phyloP scores from a whole-genome alignment of 2,797 vertebrate genomes.

The Glyptemys insculpta region DNA sequence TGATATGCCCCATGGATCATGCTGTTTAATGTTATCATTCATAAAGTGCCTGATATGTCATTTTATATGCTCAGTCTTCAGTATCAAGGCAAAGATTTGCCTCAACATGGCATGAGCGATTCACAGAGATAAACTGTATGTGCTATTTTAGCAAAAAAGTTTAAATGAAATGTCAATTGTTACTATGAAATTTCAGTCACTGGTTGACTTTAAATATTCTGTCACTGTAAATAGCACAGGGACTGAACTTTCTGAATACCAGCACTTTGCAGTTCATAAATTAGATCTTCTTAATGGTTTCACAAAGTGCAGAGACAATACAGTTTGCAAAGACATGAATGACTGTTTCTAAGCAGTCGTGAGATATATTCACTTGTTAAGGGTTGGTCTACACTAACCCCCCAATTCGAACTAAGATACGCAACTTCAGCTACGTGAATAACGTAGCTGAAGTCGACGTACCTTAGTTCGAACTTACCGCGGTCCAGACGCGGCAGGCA shows the following conservation, averaged over 20 bases:
- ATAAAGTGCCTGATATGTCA: constrained; percentile 14
- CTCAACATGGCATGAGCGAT: constrained; percentile 53
- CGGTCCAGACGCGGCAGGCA: too few species aligned
- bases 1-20: not conserved
- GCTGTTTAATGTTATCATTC: constrained; percentile 18
- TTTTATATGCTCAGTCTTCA: constrained; percentile 51
- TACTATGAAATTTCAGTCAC: constrained; percentile 70
- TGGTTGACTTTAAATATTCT: constrained; percentile 66
- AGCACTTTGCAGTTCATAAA: constrained; percentile 68
- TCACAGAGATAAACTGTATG: constrained; percentile 67
- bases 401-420: too few species aligned
- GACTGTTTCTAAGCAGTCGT: not conserved
- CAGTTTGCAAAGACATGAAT: constrained; percentile 12
- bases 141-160: constrained; percentile 73
- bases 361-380: constrained; percentile 11
- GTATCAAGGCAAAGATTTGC: constrained; percentile 59
- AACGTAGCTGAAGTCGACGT: too few species aligned
- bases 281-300: constrained; percentile 63
- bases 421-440: too few species aligned
- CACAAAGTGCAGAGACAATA: constrained; percentile 57
- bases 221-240: constrained; percentile 64
- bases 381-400: too few species aligned
- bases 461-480: too few species aligned
- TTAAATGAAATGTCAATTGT: constrained; percentile 76
- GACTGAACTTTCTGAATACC: constrained; percentile 67